Conservation (phyloP, 2,113 vertebrate species). For the Platichthys stellatus region DNA sequence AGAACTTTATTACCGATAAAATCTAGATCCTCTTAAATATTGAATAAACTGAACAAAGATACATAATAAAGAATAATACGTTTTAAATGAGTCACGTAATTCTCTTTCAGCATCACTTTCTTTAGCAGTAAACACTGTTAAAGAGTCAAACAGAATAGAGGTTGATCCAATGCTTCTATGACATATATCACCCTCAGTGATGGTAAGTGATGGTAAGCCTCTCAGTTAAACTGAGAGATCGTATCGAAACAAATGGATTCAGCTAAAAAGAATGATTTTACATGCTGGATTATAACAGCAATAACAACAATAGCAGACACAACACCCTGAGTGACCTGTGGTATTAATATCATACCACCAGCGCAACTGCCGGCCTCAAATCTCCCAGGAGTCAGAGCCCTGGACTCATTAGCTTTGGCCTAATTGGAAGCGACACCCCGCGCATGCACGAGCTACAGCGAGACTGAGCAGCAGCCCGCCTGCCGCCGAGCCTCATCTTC, state of each 20-base stretch:
- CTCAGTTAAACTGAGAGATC: constrained; percentile 24
- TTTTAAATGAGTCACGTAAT: too few relatives aligned
- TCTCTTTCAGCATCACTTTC: too few relatives aligned
- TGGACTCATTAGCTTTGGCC: constrained; percentile 46
- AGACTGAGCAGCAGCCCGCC: constrained; percentile 35
- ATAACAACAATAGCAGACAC: constrained; percentile 33
- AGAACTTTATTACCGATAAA: too few relatives aligned
- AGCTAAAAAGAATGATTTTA: constrained; percentile 32
- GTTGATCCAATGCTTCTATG: too few relatives aligned
- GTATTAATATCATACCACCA: constrained; percentile 44
- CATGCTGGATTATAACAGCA: constrained; percentile 40
- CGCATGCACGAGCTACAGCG: constrained; percentile 41
- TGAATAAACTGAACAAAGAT: too few relatives aligned
- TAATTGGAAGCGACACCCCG: constrained; percentile 69
- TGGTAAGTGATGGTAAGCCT: too few relatives aligned
- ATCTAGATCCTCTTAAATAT: too few relatives aligned
- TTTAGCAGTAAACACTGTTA: too few relatives aligned
- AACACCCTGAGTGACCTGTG: constrained; percentile 43
- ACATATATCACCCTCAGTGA: too few relatives aligned
- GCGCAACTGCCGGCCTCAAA: not conserved
- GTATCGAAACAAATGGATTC: constrained; percentile 13
- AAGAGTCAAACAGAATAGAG: too few relatives aligned
- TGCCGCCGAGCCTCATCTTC: not conserved
- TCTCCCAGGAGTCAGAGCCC: constrained; percentile 40
- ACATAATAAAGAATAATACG: too few relatives aligned